Base-by-base conservation (phyloP, 2,113 vertebrate genomes). In the Tinamus guttatus region DNA sequence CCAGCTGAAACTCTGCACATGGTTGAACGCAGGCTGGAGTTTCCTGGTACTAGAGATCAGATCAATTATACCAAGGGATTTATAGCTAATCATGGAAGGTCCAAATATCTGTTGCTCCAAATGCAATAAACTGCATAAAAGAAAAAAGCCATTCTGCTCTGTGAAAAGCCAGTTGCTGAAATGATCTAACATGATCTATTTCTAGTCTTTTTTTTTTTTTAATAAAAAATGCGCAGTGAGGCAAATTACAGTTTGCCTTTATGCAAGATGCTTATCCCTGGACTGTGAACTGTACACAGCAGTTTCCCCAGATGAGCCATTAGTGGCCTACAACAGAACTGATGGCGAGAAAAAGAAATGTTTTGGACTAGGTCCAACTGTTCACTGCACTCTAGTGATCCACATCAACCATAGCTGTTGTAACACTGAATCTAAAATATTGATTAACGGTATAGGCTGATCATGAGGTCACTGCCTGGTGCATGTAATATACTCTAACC, bases 371-470 rank as follows among this genome's bases (percentile, higher is more conserved):
- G 34, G 38, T 82, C 82, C 95, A 95, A 82, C 17, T 40, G 45
- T 24, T 95, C 85, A 81, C 64, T 71, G 56, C 52, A 75, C 56
- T 38, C 92, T 91, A 90, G 85, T 71, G 85, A 93, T 88, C 87
- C 68, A 79, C 68, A 73, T 81, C 90, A 87, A 68, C 82, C 88
- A 64, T 2, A 90, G 71, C 28, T 85, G 65, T 32, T 76, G 13
- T n/a, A 88, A 93, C 69, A 43, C 41, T 60, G 25, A 88, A 83
- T 90, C 89, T 81, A 85, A 94, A 96, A 86, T 84, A 88, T 62
- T 93, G 92, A 96, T 75, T 83, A 91, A 90, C 52, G 60, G 80
- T 59, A 54, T 45, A 82, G 45, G 65, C 64, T 89, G 58, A 88
- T 59, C 68, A 70, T 12, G 28, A 85, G 70, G 81, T 85, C 81